Base-by-base conservation (phyloP, 2,113 vertebrate species). In the Climacteris rufus region DNA sequence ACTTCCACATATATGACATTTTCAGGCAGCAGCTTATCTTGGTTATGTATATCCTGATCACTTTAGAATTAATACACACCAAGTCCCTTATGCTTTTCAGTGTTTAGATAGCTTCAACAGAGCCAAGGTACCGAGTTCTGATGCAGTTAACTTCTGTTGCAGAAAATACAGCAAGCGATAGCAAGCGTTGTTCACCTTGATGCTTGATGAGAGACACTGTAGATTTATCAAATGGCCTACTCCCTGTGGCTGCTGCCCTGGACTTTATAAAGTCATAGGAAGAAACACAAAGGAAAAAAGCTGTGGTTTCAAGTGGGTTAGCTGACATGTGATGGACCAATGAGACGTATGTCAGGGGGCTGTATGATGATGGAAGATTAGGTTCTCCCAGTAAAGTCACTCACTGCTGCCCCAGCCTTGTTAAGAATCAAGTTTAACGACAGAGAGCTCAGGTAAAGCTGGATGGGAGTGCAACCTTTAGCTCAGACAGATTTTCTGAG, bases 301-400 rank as follows among this genome's bases (percentile, higher is more conserved):
- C 25, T 59, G 18, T 57, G 49, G 49, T 71, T 84, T 87, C 47
- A 45, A 28, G 33, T 22, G 8, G 9, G 7, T 37, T 70, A 45
- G 42, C 60, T 61, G 63, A 10, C 33, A 21, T 11, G 13, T 33
- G 17, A 31, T 65, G 22, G 10, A 33, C 16, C 54, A 54, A 21
- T 16, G 42, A 57, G 49, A 64, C 10, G 11, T 24, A 30, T 17
- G 22, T n/a, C 63, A 63, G 27, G 42, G 25, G 50, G 20, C 14
- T 33, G 13, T 39, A 15, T 0, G 0, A 10, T 14, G 33, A n/a
- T 15, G 63, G 39, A 69, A 50, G 24, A 3, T 60, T 13, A 57
- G 33, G 9, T 50, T 49, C 28, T 57, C 24, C n/a, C n/a, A 44
- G n/a, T 25, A 81, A 69, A 54, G 35, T 24, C 42, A 59, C 52